Conservation (phyloP, 2,888 invertebrate genomes). For the Ectemnius cavifrons region DNA sequence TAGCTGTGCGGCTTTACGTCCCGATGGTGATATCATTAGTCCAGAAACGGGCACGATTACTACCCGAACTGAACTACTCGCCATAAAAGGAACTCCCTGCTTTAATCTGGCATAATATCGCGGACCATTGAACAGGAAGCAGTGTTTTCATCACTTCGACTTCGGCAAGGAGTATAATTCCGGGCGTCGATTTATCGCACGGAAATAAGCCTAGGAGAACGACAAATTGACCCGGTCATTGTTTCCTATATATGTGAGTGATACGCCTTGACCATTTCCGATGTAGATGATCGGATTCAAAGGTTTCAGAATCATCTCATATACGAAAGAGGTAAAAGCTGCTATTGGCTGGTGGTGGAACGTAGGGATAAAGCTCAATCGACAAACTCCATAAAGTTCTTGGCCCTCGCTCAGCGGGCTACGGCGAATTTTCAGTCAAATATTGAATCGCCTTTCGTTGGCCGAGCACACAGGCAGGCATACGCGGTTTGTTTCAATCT, state of each 20-base stretch:
- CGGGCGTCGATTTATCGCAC: constrained; percentile 16
- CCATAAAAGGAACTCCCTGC: constrained; percentile 65
- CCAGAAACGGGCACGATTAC: constrained; percentile 40
- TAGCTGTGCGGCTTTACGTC: constrained; percentile 31
- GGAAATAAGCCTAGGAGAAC: constrained; percentile 6
- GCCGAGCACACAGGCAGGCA: no score
- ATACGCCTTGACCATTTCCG: not conserved
- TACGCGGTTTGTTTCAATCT: not conserved
- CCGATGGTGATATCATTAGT: constrained; percentile 46
- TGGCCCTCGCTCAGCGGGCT: not conserved
- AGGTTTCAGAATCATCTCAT: not conserved
- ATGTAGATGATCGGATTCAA: not conserved
- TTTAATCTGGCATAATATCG: constrained; percentile 64
- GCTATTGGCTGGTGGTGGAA: not conserved
- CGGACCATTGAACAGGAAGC: constrained; percentile 42
- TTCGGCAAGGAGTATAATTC: constrained; percentile 27
- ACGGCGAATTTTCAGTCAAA: not conserved
- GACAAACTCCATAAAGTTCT: not conserved
- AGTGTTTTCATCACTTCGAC: constrained; percentile 36
- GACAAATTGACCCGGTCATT: not conserved
- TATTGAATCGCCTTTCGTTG: not conserved
- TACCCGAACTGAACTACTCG: constrained; percentile 44
- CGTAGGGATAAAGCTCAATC: not conserved
- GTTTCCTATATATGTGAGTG: not conserved
- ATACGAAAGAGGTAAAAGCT: not conserved